These are phyloP conservation scores for Mamestra configurata DNA, from an alignment of 1,140 invertebrate genomes.

Conservation along the genomic window DNA sequence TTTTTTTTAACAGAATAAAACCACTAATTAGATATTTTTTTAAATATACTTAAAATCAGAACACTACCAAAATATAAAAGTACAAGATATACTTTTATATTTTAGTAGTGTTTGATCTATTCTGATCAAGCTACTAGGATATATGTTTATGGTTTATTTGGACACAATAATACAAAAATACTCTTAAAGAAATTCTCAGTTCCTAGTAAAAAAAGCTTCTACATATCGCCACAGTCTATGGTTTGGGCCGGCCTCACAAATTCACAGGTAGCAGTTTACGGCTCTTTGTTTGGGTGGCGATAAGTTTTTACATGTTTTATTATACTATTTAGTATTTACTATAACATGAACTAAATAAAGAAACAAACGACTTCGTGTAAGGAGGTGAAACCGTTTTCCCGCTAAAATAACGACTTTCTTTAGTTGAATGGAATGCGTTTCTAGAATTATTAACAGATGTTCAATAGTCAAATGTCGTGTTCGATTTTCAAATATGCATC, in stretches of 20 bases:
- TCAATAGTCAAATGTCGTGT: neutral
- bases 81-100: no score
- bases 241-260: constrained; percentile 53
- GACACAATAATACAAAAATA: no score
- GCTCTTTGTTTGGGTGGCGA: constrained; percentile 71
- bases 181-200: neutral
- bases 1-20: no score
- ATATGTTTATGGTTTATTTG: no score
- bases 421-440: neutral
- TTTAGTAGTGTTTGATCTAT: no score
- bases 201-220: neutral
- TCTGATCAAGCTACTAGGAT: no score
- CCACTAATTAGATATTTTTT: no score
- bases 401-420: constrained; percentile 28
- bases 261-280: constrained; percentile 69
- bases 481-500: neutral
- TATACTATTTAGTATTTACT: constrained; percentile 53
- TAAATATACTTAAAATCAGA: no score
- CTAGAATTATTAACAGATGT: neutral
- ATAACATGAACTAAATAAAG: constrained; percentile 38
- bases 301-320: constrained; percentile 65
- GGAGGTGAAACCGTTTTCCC: constrained; percentile 7
- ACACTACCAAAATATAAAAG: no score
- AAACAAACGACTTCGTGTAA: constrained; percentile 30
- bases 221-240: constrained; percentile 46